phyloP scores from a whole-genome alignment of 2,888 invertebrate genomes.

The Pediacus dermestoides region DNA sequence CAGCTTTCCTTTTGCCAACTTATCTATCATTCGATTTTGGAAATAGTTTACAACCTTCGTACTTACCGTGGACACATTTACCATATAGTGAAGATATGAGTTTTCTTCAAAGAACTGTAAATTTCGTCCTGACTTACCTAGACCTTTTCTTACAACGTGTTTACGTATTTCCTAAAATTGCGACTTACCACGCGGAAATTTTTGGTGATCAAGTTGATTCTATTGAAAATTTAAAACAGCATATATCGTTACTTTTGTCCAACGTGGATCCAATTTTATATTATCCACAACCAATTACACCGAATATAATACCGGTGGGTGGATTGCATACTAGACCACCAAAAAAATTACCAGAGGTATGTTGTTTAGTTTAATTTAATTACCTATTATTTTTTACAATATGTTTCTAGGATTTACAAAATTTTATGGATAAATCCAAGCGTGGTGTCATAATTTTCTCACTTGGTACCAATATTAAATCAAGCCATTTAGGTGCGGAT shows the following conservation, averaged over 20 bases:
- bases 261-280: slow-evolving; percentile 39
- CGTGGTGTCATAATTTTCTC: slow-evolving; percentile 46
- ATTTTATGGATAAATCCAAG: slow-evolving; percentile 39
- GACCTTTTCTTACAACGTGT: slow-evolving; percentile 17
- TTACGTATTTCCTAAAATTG: slow-evolving; percentile 17
- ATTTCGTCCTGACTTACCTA: slow-evolving; percentile 21
- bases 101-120: slow-evolving; percentile 29
- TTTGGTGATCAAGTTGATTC: slow-evolving; percentile 31
- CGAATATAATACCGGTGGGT: slow-evolving; percentile 44
- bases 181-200: slow-evolving; percentile 22
- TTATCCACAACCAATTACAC: slow-evolving; percentile 37
- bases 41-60: slow-evolving; percentile 28
- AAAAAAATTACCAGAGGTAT: slow-evolving; percentile 35
- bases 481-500: slow-evolving; percentile 34
- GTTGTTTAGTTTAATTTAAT: slow-evolving; percentile 6
- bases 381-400: slow-evolving; percentile 5
- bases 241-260: slow-evolving; percentile 35
- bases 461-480: slow-evolving; percentile 42
- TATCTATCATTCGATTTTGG: slow-evolving; percentile 29
- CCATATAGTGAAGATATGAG: slow-evolving; percentile 27
- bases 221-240: slow-evolving; percentile 30
- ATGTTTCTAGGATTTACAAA: slow-evolving; percentile 35
- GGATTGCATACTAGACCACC: slow-evolving; percentile 39
- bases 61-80: slow-evolving; percentile 29
- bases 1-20: slow-evolving; percentile 23